These are phyloP conservation scores for Zaprionus kolodkinae DNA, from an alignment of 1,140 invertebrate species.

Conservation along the genomic window DNA sequence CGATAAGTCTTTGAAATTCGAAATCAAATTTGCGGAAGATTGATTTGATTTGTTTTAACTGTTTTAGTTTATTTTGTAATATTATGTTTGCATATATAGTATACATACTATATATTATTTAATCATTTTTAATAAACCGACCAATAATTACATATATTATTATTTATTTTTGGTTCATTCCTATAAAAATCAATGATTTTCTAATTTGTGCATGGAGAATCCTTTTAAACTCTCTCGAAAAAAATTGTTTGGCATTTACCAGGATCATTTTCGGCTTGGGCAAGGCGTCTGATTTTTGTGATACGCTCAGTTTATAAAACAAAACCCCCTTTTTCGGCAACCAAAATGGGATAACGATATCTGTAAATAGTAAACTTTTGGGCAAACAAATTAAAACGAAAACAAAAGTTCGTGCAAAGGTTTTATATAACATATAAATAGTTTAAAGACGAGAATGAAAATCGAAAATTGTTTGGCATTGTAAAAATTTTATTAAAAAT, in stretches of 20 bases:
- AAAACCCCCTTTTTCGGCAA: constrained; percentile 54
- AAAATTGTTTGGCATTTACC: constrained; percentile 49
- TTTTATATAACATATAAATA: constrained; percentile 70
- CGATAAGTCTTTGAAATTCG: constrained; percentile 43
- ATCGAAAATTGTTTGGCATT: constrained; percentile 62
- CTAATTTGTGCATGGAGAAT: constrained; percentile 33
- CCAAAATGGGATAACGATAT: constrained; percentile 50
- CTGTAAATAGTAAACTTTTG: constrained; percentile 71
- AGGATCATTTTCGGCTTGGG: constrained; percentile 58
- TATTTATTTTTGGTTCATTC: constrained; percentile 61
- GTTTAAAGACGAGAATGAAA: constrained; percentile 25
- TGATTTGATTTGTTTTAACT: constrained; percentile 68
- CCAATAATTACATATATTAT: constrained; percentile 47
- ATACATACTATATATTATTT: constrained; percentile 53
- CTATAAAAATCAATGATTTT: neutral
- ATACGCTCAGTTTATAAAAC: constrained; percentile 62
- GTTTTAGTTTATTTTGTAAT: constrained; percentile 59
- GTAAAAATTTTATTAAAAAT: constrained; percentile 52
- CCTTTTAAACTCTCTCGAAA: constrained; percentile 24
- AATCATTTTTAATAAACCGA: constrained; percentile 60
- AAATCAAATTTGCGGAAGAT: constrained; percentile 55
- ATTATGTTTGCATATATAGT: constrained; percentile 64
- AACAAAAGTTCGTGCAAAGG: constrained; percentile 74
- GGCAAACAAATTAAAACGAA: constrained; percentile 60
- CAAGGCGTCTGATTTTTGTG: constrained; percentile 75